Evolutionary conservation across 2,888 invertebrate species (phyloP).

Genomic region (Diarsia brunnea): DNA sequence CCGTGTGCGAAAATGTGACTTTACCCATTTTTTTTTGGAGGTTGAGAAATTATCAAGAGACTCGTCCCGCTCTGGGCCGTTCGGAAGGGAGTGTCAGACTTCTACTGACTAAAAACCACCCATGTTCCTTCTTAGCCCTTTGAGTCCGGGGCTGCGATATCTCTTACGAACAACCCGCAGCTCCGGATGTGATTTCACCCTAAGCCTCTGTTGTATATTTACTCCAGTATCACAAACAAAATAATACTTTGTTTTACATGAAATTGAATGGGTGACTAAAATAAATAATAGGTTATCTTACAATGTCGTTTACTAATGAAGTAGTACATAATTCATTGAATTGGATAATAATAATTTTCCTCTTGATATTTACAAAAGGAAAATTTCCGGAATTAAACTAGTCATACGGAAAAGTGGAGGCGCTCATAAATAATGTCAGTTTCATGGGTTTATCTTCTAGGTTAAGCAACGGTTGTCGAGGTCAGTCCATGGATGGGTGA

Average conservation of each 20-base stretch:
- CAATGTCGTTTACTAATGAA: not conserved
- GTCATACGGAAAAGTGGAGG: not conserved
- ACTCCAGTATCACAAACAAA: constrained; percentile 30
- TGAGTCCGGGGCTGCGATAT: no score
- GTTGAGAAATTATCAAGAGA: no score
- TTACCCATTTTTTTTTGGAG: not conserved
- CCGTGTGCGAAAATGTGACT: not conserved
- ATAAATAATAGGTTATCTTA: constrained; percentile 24
- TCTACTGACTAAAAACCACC: no score
- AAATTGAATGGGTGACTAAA: constrained; percentile 46
- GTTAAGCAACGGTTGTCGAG: not conserved
- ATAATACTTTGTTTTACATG: constrained; percentile 42
- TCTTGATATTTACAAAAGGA: not conserved
- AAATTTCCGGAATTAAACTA: not conserved
- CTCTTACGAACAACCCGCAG: no score
- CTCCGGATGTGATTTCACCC: not conserved
- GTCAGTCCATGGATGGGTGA: not conserved
- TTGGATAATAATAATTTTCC: not conserved
- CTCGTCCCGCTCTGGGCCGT: no score
- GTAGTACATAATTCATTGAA: constrained; percentile 4
- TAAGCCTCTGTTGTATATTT: constrained; percentile 7
- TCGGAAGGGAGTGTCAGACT: no score
- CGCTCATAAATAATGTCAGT: not conserved
- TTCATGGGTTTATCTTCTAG: not conserved
- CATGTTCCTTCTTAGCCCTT: no score